Conservation (phyloP, 2,797 vertebrate species). For the Phoxinus dragarum region DNA sequence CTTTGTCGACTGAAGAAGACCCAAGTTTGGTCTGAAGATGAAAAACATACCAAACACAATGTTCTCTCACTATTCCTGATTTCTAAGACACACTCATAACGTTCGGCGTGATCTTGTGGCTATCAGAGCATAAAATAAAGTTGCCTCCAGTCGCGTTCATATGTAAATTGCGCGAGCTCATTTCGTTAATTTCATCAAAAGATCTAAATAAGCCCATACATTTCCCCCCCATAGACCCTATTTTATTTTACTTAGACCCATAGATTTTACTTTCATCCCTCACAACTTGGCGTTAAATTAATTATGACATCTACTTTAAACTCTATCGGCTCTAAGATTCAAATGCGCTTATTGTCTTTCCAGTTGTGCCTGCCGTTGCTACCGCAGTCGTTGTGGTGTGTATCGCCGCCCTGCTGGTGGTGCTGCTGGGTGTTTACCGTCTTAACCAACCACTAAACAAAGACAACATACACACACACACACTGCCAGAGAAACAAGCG, state of each 20-base stretch:
- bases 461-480: constrained; percentile 76
- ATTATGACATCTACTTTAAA: not conserved
- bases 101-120: too few species aligned
- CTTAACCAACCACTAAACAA: constrained; percentile 85
- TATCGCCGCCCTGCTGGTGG: constrained; percentile 86
- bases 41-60: not conserved
- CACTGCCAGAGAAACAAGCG: constrained; percentile 80
- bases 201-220: not conserved
- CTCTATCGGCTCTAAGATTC: not conserved
- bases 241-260: too few species aligned
- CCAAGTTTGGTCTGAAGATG: not conserved
- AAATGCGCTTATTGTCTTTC: not conserved
- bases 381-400: constrained; percentile 87
- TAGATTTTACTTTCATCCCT: not conserved
- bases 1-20: not conserved
- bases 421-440: constrained; percentile 87
- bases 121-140: not conserved
- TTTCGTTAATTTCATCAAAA: not conserved
- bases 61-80: too few species aligned
- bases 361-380: constrained; percentile 88
- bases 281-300: not conserved
- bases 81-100: too few species aligned
- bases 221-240: not conserved
- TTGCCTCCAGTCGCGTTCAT: not conserved
- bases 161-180: not conserved